Conservation (phyloP, 1,140 invertebrate species). For the Drosophila teissieri region DNA sequence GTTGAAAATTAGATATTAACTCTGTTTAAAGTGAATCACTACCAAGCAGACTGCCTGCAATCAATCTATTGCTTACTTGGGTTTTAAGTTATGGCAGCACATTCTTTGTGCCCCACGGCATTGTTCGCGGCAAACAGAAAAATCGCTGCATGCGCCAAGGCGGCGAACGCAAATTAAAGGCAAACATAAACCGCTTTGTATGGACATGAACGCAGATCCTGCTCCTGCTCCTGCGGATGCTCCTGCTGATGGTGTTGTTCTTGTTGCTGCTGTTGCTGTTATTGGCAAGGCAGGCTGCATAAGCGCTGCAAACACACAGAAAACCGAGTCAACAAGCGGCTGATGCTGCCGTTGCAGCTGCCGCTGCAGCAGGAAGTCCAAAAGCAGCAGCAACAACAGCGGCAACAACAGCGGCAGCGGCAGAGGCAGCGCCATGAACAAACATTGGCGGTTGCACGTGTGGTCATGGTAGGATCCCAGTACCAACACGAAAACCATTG, state of each 20-base stretch:
- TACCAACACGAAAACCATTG: constrained; percentile 31
- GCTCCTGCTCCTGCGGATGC: constrained; percentile 16
- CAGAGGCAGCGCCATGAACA: constrained; percentile 53
- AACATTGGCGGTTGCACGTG: constrained; percentile 49
- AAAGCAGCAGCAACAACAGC: constrained; percentile 23
- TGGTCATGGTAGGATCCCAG: constrained; percentile 41
- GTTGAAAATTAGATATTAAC: not conserved
- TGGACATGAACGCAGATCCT: constrained; percentile 5
- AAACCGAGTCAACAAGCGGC: constrained; percentile 60
- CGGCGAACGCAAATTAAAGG: constrained; percentile 75
- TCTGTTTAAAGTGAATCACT: not conserved
- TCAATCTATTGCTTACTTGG: constrained; percentile 20
- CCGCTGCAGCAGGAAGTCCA: constrained; percentile 13
- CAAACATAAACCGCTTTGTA: constrained; percentile 60
- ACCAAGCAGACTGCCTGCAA: not conserved
- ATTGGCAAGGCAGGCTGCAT: constrained; percentile 50
- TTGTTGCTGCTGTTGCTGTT: constrained; percentile 20
- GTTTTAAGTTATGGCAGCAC: constrained; percentile 23
- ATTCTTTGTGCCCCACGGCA: constrained; percentile 13
- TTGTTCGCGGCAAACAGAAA: constrained; percentile 57
- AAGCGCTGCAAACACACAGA: constrained; percentile 66
- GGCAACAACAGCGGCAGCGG: not conserved
- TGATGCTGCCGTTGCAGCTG: constrained; percentile 36
- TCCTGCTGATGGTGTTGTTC: constrained; percentile 11
- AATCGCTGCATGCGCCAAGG: constrained; percentile 62